These are phyloP conservation scores for Sitta europaea DNA, from an alignment of 2,113 vertebrate genomes.

Conservation along the genomic window DNA sequence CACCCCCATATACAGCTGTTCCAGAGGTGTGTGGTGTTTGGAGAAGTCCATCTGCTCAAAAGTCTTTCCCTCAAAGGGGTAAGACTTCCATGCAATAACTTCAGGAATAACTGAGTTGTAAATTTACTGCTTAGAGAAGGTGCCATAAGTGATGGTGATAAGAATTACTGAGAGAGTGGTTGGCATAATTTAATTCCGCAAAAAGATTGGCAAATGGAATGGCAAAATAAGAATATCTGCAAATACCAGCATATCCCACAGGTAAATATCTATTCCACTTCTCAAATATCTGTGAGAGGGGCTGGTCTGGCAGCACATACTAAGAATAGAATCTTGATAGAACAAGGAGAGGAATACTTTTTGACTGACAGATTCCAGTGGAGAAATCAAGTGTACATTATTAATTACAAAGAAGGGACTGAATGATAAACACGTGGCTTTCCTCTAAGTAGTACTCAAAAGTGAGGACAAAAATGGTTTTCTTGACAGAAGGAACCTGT, in stretches of 20 bases:
- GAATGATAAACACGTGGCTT: background rate
- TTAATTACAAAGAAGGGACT: background rate
- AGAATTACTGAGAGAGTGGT: background rate
- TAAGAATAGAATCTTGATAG: background rate
- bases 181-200: background rate
- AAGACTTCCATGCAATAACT: background rate
- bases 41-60: background rate
- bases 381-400: background rate
- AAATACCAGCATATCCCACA: background rate
- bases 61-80: rapidly evolving
- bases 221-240: background rate
- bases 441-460: background rate
- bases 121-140: background rate
- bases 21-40: background rate
- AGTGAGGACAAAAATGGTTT: background rate
- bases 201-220: background rate
- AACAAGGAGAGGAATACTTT: background rate
- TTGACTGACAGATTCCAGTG: background rate
- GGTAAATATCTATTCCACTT: background rate
- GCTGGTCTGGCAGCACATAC: background rate
- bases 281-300: background rate
- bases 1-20: background rate
- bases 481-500: background rate
- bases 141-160: background rate
- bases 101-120: background rate